Evolutionary conservation across 1,140 invertebrate species (phyloP), one percentile per base, ranked within the genome.

Genomic region (Calephelis virginiensis): DNA sequence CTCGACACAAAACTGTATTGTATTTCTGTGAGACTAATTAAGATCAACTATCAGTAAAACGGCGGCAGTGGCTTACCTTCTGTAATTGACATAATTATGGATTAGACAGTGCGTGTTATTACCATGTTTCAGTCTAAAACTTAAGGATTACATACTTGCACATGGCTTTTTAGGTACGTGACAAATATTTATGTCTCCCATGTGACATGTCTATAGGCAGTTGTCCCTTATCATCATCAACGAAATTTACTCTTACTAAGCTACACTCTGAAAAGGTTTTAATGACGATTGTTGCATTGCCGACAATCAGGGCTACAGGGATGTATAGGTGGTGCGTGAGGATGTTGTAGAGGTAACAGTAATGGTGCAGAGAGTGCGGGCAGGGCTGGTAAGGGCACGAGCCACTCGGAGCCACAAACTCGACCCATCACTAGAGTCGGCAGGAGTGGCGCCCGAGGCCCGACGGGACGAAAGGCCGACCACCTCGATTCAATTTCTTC

Each of bases 381-480:
- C 14, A 90, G 50, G 0, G 85, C 82, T 4, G 86, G 88, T 48
- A 89, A 59, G 0, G 89, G 89, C 8, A 91, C 84, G 38, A 91
- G 68, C 89, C 89, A 91, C 0, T 91, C 89, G 0, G 86, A 89
- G 0, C 86, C 86, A 61, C 86, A 91, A 0, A 91, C 86, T n/a
- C 86, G 64, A 0, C 89, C 86, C 86, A 89, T 89, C 14, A 91
- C 86, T 50, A 91, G 63, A 1, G 86, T 82, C 0, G 89, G 86
- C 10, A 91, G 70, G 7, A 89, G 64, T 0, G 85, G 84, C 4
- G 85, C 83, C 7, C 86, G 72, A 0, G 82, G 86, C 0, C 86
- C 85, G 0, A 91, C 89, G 0, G 89, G 89, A 0, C 89, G 73
- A 65, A 91, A 91, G 0, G 89, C 89, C 0, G 89, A 91, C 89